Evolutionary conservation across 2,113 vertebrate species (phyloP).

Genomic region (Scortum barcoo): DNA sequence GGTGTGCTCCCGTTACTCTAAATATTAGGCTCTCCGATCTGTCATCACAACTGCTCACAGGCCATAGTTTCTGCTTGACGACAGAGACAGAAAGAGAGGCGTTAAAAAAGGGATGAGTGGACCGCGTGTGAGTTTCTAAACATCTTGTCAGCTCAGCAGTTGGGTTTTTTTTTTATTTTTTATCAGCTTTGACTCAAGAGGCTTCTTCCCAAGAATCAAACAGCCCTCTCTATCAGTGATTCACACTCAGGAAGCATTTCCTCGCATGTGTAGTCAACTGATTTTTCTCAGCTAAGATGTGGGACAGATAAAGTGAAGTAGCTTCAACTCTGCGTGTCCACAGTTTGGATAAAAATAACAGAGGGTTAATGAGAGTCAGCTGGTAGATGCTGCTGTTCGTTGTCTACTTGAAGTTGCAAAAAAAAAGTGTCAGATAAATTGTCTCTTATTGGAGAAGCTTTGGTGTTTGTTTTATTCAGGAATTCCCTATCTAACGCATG

Average conservation of each 20-base stretch:
- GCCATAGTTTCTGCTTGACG: conserved; percentile 6
- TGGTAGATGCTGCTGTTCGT: background rate
- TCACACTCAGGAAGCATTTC: background rate
- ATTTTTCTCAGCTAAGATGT: conserved; percentile 6
- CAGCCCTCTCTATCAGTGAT: background rate
- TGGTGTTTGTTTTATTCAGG: background rate
- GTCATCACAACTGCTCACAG: conserved; percentile 5
- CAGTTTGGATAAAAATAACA: background rate
- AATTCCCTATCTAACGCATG: background rate
- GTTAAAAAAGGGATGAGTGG: background rate
- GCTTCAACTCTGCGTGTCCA: background rate
- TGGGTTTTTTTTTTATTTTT: background rate
- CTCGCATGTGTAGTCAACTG: background rate
- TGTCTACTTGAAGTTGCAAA: background rate
- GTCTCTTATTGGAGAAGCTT: background rate
- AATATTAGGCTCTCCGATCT: conserved; percentile 58
- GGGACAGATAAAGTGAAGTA: no score
- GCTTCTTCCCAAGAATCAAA: background rate
- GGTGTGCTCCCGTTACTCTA: conserved; percentile 45
- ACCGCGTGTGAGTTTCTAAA: background rate
- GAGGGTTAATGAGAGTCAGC: background rate
- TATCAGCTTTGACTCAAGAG: background rate
- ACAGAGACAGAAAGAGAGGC: background rate
- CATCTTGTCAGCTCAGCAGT: background rate
- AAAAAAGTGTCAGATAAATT: background rate